phyloP scores from a whole-genome alignment of 2,113 vertebrate species.

The Pteruthius melanotis region DNA sequence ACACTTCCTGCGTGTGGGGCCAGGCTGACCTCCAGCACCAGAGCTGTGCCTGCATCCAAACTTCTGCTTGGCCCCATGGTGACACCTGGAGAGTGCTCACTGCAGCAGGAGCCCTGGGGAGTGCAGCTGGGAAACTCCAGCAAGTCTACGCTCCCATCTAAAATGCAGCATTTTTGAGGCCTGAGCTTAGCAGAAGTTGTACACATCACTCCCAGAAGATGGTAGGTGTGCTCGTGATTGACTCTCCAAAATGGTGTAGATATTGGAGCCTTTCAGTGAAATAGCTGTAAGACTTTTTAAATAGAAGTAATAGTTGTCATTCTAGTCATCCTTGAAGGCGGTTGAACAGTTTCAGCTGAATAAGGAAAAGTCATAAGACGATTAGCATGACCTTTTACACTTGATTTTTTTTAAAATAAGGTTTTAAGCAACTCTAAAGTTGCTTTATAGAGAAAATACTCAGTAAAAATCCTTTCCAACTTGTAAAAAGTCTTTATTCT shows the following conservation, averaged over 20 bases:
- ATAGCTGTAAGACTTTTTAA: not conserved
- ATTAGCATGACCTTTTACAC: not conserved
- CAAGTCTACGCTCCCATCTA: rapidly evolving
- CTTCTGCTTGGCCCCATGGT: not conserved
- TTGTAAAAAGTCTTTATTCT: not conserved
- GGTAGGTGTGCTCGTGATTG: not conserved
- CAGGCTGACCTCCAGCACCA: not conserved
- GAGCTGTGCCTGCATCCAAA: not conserved
- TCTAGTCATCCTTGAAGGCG: not conserved
- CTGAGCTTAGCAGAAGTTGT: not conserved
- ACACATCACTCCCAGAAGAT: not conserved
- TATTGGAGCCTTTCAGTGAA: not conserved
- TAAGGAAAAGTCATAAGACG: not conserved
- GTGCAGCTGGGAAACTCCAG: not conserved
- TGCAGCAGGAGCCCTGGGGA: not conserved
- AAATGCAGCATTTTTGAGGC: not conserved
- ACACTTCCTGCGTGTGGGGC: not conserved
- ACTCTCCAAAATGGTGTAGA: not conserved
- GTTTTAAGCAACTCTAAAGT: not conserved
- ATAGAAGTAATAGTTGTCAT: not conserved
- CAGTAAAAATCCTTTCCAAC: not conserved
- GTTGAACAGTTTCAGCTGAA: not conserved
- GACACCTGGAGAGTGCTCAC: not conserved
- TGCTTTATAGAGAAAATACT: not conserved
- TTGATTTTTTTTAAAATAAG: not conserved